Evolutionary conservation across 30 jellyfish, hydroid and myxozoan species (phyloP).

Genomic region (Nemopilema nomurai): DNA sequence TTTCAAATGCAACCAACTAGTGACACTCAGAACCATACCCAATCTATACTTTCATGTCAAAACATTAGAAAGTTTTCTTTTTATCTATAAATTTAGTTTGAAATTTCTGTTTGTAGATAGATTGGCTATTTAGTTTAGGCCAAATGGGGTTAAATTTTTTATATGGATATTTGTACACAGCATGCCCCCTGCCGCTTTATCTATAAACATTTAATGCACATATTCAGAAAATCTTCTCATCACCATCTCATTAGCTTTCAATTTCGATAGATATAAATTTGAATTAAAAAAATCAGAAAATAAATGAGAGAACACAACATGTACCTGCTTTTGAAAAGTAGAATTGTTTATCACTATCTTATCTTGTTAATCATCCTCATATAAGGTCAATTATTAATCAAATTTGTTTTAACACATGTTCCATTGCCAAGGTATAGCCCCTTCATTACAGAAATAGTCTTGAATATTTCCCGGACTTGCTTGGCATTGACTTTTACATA

Average conservation of each 20-base stretch:
- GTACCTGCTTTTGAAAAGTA: background rate
- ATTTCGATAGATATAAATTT: background rate
- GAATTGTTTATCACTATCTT: background rate
- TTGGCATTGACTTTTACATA: background rate
- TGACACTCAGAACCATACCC: background rate
- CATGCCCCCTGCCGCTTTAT: background rate
- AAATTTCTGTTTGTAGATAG: background rate
- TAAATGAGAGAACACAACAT: background rate
- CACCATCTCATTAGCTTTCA: background rate
- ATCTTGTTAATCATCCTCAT: background rate
- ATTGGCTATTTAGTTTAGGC: background rate
- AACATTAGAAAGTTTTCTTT: background rate
- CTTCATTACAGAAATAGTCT: background rate
- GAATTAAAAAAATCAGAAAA: background rate
- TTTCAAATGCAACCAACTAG: background rate
- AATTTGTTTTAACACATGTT: background rate
- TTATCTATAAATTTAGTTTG: background rate
- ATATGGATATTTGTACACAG: background rate
- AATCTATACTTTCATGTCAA: background rate
- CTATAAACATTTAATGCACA: background rate
- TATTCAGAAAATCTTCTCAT: background rate
- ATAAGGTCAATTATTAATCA: background rate
- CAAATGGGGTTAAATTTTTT: background rate
- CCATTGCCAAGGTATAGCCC: background rate
- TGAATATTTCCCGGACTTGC: background rate